phyloP scores from a whole-genome alignment of 2,797 vertebrate species.

The Myiotriccus ornatus region DNA sequence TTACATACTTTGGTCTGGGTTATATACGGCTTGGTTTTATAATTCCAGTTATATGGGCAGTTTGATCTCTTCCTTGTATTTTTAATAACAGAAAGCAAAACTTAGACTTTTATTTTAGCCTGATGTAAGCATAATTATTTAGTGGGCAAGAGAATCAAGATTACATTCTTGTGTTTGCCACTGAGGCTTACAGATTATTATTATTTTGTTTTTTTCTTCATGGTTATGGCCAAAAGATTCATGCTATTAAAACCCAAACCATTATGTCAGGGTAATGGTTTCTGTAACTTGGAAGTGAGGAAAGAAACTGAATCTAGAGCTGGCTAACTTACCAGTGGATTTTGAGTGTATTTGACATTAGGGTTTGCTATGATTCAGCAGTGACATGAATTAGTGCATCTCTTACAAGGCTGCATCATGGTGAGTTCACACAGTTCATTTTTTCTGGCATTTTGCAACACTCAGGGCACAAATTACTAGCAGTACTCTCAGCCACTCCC shows the following conservation, averaged over 20 bases:
- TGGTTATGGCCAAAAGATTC: slow-evolving; percentile 1
- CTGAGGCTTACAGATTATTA: background rate
- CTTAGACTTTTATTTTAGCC: slow-evolving; percentile 2
- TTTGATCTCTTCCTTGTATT: slow-evolving; percentile 15
- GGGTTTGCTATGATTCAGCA: background rate
- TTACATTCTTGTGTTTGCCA: slow-evolving; percentile 3
- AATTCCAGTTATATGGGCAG: background rate
- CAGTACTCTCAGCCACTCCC: background rate
- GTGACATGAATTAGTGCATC: background rate
- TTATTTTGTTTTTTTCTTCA: background rate
- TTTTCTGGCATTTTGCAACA: background rate
- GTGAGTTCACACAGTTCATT: background rate
- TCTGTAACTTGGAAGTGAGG: slow-evolving; percentile 11
- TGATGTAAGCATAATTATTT: slow-evolving; percentile 36
- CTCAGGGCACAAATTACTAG: background rate
- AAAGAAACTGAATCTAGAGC: background rate
- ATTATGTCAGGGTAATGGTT: background rate
- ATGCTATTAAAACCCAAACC: background rate
- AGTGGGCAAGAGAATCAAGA: background rate
- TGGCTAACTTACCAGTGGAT: background rate
- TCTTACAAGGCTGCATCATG: background rate
- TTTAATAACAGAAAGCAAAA: slow-evolving; percentile 23
- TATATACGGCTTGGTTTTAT: slow-evolving; percentile 16
- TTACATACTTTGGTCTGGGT: slow-evolving; percentile 35
- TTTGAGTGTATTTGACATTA: background rate